Evolutionary conservation across 1,140 invertebrate genomes (phyloP), one percentile per base, ranked within the genome.

Genomic region (Acyrthosiphon pisum): DNA sequence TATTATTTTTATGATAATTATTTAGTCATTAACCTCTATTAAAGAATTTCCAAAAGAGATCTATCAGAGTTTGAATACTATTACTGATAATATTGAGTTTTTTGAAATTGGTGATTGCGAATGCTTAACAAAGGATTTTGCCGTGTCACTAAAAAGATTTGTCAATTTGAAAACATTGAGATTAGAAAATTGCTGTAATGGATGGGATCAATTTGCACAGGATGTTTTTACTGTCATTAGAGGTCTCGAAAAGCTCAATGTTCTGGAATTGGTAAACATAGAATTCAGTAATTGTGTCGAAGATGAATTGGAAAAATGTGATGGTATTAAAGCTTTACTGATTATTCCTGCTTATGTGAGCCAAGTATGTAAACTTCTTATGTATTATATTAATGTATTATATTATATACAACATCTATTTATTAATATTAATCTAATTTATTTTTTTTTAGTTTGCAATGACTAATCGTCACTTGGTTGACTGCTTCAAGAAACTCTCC

Each of bases 331-430:
- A 94, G 96, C 97, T 94, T 95, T 98, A 91, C 95, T 98, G 2
- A 97, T 98, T 83, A 97, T 98, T 95, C 97, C 97, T 1, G 98
- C 97, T 2, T 98, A 98, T 94, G 96, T 97, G 93, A 97, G 97
- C 41, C 94, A 95, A 94, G 95, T 95, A 94, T 93, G 37, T 94
- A 46, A n/a, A 44, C 8, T 41, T 89, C 35, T 48, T 48, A n/a
- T 37, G 7, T 53, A 44, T 37, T 68, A 37, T 56, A 37, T 81
- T 44, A 50, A n/a, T n/a, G n/a, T n/a, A n/a, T n/a, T n/a, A n/a
- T n/a, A n/a, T n/a, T n/a, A 20, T 92, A 2, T 50, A 53, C 6
- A 22, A 48, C 18, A 44, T 94, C 2, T 26, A 86, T 35, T 84
- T 56, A 53, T 91, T 20, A 86, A 30, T 91, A 93, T 41, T 89